Conservation (phyloP, 2,113 vertebrate species). For the Colistium nudipinnis region DNA sequence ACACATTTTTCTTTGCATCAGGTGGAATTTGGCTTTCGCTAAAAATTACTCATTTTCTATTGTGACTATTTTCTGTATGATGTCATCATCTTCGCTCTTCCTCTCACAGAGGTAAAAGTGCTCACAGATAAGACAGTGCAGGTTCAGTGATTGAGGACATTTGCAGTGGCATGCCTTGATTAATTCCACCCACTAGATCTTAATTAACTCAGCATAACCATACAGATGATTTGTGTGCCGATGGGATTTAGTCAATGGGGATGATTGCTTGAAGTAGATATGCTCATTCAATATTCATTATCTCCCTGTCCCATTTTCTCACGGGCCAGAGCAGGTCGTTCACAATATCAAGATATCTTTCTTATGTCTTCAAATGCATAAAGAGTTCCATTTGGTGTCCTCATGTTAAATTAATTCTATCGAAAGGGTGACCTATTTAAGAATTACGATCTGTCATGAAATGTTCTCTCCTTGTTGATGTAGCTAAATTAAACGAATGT, state of each 20-base stretch:
- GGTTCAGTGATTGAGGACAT: constrained; percentile 53
- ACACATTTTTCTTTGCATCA: neutral
- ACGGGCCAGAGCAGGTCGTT: constrained; percentile 51
- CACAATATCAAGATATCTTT: constrained; percentile 52
- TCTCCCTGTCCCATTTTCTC: constrained; percentile 57
- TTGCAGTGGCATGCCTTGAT: constrained; percentile 49
- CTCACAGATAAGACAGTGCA: constrained; percentile 28
- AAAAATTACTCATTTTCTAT: neutral
- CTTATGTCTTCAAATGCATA: constrained; percentile 39
- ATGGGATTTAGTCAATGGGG: constrained; percentile 70
- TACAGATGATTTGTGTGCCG: constrained; percentile 64
- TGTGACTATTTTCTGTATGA: constrained; percentile 16
- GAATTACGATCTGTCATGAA: constrained; percentile 49
- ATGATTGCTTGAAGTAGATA: constrained; percentile 66
- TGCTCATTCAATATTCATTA: constrained; percentile 74
- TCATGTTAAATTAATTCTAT: constrained; percentile 53
- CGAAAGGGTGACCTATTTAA: constrained; percentile 28
- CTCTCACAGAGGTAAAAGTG: neutral
- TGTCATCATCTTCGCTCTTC: constrained; percentile 12
- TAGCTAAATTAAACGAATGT: constrained; percentile 15
- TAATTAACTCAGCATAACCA: constrained; percentile 71
- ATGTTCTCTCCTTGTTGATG: constrained; percentile 32
- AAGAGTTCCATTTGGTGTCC: constrained; percentile 29
- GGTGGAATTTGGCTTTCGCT: neutral
- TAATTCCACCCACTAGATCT: constrained; percentile 67